phyloP scores from a whole-genome alignment of 1,140 invertebrate genomes.

The Drusus annulatus region DNA sequence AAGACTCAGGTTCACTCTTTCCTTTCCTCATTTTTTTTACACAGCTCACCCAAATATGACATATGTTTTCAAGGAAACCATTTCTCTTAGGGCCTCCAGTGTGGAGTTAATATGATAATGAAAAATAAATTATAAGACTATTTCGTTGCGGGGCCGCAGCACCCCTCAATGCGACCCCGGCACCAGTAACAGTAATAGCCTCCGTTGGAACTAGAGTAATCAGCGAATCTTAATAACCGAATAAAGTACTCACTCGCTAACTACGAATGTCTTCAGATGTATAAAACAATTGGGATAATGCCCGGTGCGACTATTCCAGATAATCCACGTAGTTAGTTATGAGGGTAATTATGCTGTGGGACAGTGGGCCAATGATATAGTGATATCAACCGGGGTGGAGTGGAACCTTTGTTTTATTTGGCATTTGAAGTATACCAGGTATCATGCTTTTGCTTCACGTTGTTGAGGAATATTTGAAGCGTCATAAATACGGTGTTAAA shows the following conservation, averaged over 20 bases:
- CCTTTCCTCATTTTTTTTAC: too few relatives aligned
- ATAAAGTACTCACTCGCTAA: conserved; percentile 23
- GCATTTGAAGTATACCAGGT: not conserved
- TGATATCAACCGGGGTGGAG: not conserved
- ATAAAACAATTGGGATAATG: conserved; percentile 25
- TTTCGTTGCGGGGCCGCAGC: too few relatives aligned
- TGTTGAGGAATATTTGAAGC: too few relatives aligned
- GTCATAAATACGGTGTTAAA: too few relatives aligned
- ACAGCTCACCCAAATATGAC: too few relatives aligned
- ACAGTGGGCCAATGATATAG: conserved; percentile 5
- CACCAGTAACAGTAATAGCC: conserved; percentile 14
- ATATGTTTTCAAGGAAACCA: too few relatives aligned
- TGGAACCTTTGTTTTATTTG: too few relatives aligned
- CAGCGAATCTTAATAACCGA: conserved; percentile 46
- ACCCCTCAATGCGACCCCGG: not conserved
- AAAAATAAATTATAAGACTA: too few relatives aligned
- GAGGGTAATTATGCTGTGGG: conserved; percentile 7
- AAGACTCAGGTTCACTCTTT: too few relatives aligned
- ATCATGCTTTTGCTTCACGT: too few relatives aligned
- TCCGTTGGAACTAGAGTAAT: conserved; percentile 19
- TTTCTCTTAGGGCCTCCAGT: too few relatives aligned
- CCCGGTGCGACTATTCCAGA: conserved; percentile 10
- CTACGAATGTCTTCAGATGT: not conserved
- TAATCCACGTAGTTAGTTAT: conserved; percentile 30
- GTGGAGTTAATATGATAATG: too few relatives aligned